Evolutionary conservation across 2,113 vertebrate genomes (phyloP), one percentile per base, ranked within the genome.

Genomic region (Burhinus bistriatus): DNA sequence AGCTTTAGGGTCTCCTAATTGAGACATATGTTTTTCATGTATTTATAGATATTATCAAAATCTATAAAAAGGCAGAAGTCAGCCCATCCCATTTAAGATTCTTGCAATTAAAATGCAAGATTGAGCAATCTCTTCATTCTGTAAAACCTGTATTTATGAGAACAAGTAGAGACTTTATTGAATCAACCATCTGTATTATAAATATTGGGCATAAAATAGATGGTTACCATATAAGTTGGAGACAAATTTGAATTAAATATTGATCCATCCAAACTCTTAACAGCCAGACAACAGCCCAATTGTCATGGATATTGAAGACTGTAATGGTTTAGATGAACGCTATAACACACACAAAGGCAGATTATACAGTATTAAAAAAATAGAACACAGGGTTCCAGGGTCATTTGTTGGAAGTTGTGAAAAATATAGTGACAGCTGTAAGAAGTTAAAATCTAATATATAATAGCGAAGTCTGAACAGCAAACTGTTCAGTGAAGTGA

Each of bases 231-330:
- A 83, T 78, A 93, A 83, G 62, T 88, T 72, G 54, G 45, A 80
- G 75, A 77, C 13, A 87, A 94, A 92, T 89, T 36, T 55, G 86
- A 76, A 82, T 87, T 94, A 96, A 89, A 84, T 91, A 95, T 89
- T 84, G 90, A 93, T 91, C 61, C 36, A 68, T 80, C 14, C 51
- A 81, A 73, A 83, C 22, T n/a, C 54, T 72, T 54, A 75, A 51
- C 32, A 83, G 29, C 4, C 26, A 65, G 40, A 87, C 89, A 71
- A 69, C 22, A 82, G 17, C n/a, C 30, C 30, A 40, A 21, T 85
- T 86, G 8, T 70, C 55, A 61, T 66, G 66, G 54, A 75, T 84
- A 47, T 49, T 90, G 52, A 86, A 89, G 57, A 30, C 8, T 64
- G 5, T 55, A 71, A 70, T 38, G 36, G 26, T 65, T 84, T 94